These are phyloP conservation scores for Boloria selene DNA, from an alignment of 2,888 invertebrate genomes.

Conservation along the genomic window DNA sequence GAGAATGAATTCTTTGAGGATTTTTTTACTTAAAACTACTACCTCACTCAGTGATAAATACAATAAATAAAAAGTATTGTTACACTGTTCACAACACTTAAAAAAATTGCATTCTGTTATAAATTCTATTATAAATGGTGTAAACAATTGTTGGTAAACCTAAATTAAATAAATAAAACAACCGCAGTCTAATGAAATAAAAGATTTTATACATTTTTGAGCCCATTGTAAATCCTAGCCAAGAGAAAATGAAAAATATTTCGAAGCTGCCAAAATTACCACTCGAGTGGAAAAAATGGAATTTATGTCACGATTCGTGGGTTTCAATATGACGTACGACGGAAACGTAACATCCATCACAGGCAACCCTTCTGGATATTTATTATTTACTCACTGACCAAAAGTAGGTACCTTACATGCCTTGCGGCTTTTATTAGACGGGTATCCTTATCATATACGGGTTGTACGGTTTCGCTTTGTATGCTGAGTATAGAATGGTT, in stretches of 20 bases:
- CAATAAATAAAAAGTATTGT: no score
- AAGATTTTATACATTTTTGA: no score
- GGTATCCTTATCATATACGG: conserved; percentile 7
- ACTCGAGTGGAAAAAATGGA: conserved; percentile 31
- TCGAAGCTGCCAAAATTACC: conserved; percentile 15
- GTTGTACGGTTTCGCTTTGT: background rate
- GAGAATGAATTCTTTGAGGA: no score
- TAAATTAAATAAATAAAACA: no score
- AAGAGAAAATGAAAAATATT: conserved; percentile 24
- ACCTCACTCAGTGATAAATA: no score
- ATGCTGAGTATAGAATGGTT: background rate
- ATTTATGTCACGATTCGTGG: conserved; percentile 33
- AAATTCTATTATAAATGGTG: no score
- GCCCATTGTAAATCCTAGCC: conserved; percentile 9
- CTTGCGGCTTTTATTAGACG: conserved; percentile 26
- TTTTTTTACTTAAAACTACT: no score
- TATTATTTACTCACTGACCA: conserved; percentile 61
- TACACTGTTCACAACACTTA: no score
- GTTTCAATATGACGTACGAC: conserved; percentile 39
- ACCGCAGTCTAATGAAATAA: no score
- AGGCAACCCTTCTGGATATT: conserved; percentile 49
- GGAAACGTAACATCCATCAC: conserved; percentile 54
- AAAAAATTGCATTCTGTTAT: no score
- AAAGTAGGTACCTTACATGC: conserved; percentile 27
- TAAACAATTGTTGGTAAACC: no score